These are phyloP conservation scores for Lerista edwardsae DNA, from an alignment of 2,797 vertebrate species.

Conservation along the genomic window DNA sequence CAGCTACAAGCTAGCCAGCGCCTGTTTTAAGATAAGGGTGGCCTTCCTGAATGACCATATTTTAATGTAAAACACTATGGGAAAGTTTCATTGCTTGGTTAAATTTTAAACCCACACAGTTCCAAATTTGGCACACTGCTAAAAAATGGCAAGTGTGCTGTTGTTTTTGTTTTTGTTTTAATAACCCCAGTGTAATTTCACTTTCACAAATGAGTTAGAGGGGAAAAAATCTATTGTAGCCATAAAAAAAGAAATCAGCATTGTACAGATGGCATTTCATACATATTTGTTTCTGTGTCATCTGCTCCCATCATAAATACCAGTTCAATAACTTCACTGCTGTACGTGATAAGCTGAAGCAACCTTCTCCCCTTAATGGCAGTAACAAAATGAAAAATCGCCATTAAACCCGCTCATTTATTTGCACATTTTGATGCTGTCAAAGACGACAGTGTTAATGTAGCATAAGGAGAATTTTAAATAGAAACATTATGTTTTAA, in stretches of 20 bases:
- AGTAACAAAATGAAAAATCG: constrained; percentile 70
- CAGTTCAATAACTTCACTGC: constrained; percentile 62
- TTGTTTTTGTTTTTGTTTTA: not conserved
- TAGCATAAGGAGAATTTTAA: constrained; percentile 76
- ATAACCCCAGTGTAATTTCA: constrained; percentile 9
- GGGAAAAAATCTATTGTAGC: constrained; percentile 14
- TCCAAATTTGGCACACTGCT: constrained; percentile 13
- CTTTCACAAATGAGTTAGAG: constrained; percentile 25
- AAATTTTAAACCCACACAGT: not conserved
- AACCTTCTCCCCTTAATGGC: constrained; percentile 50
- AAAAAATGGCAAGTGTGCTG: not conserved
- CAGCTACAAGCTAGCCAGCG: too few relatives aligned
- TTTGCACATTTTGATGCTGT: constrained; percentile 74
- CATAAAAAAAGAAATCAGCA: constrained; percentile 35
- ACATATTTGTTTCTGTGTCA: constrained; percentile 62
- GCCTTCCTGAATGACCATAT: not conserved
- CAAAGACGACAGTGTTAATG: constrained; percentile 61
- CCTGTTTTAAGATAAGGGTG: not conserved
- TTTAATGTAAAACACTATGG: not conserved
- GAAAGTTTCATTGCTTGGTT: not conserved
- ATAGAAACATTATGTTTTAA: constrained; percentile 72
- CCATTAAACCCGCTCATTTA: constrained; percentile 62
- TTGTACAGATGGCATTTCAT: constrained; percentile 56
- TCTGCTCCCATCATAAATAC: constrained; percentile 63
- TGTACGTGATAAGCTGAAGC: constrained; percentile 61